Conservation (phyloP, 2,888 invertebrate species). For the Nemapogon koenigi region DNA sequence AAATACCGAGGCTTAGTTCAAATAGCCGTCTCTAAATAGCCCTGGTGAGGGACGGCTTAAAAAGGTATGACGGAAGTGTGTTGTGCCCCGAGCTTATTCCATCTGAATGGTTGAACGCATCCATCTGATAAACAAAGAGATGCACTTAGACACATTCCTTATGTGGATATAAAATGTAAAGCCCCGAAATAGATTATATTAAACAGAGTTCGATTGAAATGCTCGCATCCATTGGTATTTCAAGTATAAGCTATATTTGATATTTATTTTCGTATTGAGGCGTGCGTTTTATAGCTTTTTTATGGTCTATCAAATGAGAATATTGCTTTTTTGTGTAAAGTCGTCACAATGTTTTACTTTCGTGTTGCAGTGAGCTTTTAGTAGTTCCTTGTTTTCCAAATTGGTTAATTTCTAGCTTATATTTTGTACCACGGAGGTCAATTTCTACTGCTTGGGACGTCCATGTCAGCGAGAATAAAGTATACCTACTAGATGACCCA, state of each 20-base stretch:
- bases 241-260: neutral
- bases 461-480: no score
- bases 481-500: no score
- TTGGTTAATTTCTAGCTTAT: no score
- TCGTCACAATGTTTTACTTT: no score
- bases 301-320: no score
- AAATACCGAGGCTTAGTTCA: no score
- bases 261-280: no score
- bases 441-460: neutral
- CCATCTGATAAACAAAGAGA: conserved; percentile 45
- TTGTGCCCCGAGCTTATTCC: conserved; percentile 28
- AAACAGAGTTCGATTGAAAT: neutral
- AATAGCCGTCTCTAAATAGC: conserved; percentile 8
- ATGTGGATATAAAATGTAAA: no score
- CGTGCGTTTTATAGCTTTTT: no score
- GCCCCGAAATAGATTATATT: conserved; percentile 7
- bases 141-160: conserved; percentile 40
- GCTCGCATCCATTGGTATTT: neutral
- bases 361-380: no score
- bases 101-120: conserved; percentile 36
- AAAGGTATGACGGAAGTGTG: conserved; percentile 24
- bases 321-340: no score
- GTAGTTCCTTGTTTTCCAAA: no score
- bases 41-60: conserved; percentile 1
- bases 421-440: neutral